Base-by-base conservation (phyloP, 2,797 vertebrate species). In the Cuculus canorus region DNA sequence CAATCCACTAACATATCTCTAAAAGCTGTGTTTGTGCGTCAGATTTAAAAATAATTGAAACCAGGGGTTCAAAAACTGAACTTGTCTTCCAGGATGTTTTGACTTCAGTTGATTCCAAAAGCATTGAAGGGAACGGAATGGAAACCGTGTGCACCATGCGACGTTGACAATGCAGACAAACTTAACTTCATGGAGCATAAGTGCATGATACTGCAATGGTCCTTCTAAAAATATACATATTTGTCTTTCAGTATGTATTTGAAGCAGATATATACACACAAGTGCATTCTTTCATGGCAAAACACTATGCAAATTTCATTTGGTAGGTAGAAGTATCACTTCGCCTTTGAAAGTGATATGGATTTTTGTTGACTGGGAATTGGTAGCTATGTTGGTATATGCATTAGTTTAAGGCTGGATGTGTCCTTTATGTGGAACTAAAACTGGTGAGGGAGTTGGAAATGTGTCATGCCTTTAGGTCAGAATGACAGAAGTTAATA, bases 21-120 rank as follows among this genome's bases (percentile, higher is more conserved):
- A 97, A 98, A 98, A 98, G 97, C 97, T 95, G 96, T 96, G 96
- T 97, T 98, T 98, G 97, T 98, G 97, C 33, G 86, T 98, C 98
- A 98, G 97, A 98, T 98, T 98, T 97, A 97, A 97, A 98, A 97
- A 97, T 98, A 98, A 98, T 98, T 98, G 97, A 97, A 98, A 98
- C 97, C 98, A 98, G 97, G 86, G 90, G 57, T 96, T 96, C 90
- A 97, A 92, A 97, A 98, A 52, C 91, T 96, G 95, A 96, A 95
- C 95, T 97, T 97, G 95, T 97, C 96, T 98, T 98, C 96, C 97
- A 98, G 97, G 97, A 98, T 97, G 96, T 98, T 98, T 98, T 97
- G 98, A 96, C 97, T 97, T 97, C 97, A 95, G 2, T 96, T 91
- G 92, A 95, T 97, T 98, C 96, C 97, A 98, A 97, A 96, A 98